Conservation (phyloP, 2,113 vertebrate species). For the Carassius auratus region DNA sequence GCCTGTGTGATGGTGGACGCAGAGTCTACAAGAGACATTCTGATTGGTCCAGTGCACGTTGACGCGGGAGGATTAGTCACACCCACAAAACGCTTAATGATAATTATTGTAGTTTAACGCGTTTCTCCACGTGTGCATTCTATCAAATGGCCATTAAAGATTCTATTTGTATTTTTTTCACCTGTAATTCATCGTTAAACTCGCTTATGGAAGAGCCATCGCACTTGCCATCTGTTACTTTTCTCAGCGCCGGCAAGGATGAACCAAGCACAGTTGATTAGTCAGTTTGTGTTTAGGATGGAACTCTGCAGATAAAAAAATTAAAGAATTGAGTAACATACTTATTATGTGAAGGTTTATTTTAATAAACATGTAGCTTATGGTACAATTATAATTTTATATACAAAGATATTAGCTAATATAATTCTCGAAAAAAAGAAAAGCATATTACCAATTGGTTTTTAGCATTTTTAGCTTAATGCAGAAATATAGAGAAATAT, state of each 20-base stretch:
- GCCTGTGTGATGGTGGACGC: not conserved
- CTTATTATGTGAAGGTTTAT: not conserved
- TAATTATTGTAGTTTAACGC: not conserved
- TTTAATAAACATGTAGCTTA: not conserved
- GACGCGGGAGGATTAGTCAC: conserved; percentile 7
- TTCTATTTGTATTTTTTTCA: not conserved
- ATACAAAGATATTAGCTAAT: not conserved
- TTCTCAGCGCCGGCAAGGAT: not conserved
- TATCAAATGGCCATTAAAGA: not conserved
- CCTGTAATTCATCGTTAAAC: not conserved
- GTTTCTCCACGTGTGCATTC: not conserved
- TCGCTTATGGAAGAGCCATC: no score
- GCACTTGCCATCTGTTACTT: not conserved
- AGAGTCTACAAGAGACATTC: not conserved
- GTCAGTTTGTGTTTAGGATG: not conserved
- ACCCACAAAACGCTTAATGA: not conserved
- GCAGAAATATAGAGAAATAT: not conserved
- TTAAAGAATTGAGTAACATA: not conserved
- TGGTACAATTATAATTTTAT: not conserved
- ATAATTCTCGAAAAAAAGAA: not conserved
- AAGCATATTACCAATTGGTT: not conserved
- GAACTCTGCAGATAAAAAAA: not conserved
- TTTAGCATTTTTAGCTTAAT: not conserved
- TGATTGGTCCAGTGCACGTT: conserved; percentile 21
- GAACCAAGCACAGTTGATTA: not conserved